Conservation (phyloP, 1,140 invertebrate genomes). For the Drosophila lacertosa region DNA sequence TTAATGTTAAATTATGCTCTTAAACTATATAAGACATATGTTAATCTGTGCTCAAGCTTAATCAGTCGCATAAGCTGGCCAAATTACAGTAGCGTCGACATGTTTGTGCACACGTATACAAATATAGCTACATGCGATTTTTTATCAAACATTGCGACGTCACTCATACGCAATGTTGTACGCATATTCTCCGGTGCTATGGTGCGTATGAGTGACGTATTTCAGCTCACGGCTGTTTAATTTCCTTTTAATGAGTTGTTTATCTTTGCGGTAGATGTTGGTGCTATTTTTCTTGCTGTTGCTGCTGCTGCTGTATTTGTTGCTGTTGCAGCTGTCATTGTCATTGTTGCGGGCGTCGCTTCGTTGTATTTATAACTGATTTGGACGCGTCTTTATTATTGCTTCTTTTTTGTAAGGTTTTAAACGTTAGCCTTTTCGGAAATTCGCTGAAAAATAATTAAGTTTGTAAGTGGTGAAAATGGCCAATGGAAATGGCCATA, state of each 20-base stretch:
- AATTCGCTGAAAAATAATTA: not conserved
- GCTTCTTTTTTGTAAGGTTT: conserved; percentile 36
- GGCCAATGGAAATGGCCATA: no score
- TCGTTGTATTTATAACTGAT: conserved; percentile 63
- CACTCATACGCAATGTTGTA: conserved; percentile 56
- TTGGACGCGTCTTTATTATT: conserved; percentile 39
- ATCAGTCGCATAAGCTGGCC: not conserved
- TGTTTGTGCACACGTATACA: not conserved
- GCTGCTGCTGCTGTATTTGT: conserved; percentile 21
- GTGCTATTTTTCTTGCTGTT: not conserved
- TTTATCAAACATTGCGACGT: conserved; percentile 54
- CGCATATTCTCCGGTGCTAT: conserved; percentile 27
- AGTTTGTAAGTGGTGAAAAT: no score
- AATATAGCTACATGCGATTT: conserved; percentile 14
- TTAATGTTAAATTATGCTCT: not conserved
- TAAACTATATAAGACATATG: no score
- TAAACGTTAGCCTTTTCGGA: conserved; percentile 31
- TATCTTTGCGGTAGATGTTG: conserved; percentile 51
- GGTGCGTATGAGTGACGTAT: conserved; percentile 72
- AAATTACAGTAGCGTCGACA: not conserved
- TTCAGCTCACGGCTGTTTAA: conserved; percentile 73
- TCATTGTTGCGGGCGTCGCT: conserved; percentile 45
- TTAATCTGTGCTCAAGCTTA: no score
- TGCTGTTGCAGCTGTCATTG: conserved; percentile 11
- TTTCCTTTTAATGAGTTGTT: conserved; percentile 78